Evolutionary conservation across 2,797 vertebrate species (phyloP).

Genomic region (Intellagama lesueurii): DNA sequence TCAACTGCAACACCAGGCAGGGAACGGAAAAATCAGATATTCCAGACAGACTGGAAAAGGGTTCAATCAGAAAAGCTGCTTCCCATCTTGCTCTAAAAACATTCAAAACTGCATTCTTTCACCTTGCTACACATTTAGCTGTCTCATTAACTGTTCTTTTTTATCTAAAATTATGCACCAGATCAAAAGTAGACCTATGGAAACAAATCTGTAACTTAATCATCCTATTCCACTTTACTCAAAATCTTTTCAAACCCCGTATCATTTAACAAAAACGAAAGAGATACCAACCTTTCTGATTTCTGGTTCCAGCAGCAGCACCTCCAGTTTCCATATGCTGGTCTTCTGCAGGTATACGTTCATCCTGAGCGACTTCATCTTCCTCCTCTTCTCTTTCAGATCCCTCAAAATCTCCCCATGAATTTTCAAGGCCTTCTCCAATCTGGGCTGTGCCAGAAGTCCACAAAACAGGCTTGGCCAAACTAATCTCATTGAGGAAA

Average conservation of each 20-base stretch:
- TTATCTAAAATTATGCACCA: background rate
- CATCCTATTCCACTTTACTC: background rate
- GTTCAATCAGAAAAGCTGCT: background rate
- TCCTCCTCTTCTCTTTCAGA: slow-evolving; percentile 82
- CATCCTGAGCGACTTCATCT: slow-evolving; percentile 64
- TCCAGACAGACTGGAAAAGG: background rate
- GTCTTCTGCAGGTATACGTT: slow-evolving; percentile 59
- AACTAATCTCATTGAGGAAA: slow-evolving; percentile 84
- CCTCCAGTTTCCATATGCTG: slow-evolving; percentile 66
- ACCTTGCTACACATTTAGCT: too few species aligned
- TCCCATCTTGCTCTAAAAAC: background rate
- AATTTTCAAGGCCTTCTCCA: slow-evolving; percentile 86
- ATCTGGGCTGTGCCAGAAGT: slow-evolving; percentile 90
- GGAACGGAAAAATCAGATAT: background rate
- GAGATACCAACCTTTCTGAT: slow-evolving; percentile 51
- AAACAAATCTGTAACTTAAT: background rate
- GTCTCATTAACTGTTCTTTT: background rate
- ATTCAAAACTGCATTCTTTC: background rate
- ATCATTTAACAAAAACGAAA: background rate
- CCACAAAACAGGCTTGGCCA: slow-evolving; percentile 80
- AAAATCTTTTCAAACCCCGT: background rate
- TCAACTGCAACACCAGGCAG: background rate
- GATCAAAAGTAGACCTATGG: background rate
- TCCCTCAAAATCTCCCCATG: slow-evolving; percentile 89
- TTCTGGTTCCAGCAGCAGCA: slow-evolving; percentile 35